Percentiles rank a stretch among this genome's conserved stretches.
phyloP scores from a whole-genome alignment of 1,140 invertebrate species.

The Heliconius eleuchia region DNA sequence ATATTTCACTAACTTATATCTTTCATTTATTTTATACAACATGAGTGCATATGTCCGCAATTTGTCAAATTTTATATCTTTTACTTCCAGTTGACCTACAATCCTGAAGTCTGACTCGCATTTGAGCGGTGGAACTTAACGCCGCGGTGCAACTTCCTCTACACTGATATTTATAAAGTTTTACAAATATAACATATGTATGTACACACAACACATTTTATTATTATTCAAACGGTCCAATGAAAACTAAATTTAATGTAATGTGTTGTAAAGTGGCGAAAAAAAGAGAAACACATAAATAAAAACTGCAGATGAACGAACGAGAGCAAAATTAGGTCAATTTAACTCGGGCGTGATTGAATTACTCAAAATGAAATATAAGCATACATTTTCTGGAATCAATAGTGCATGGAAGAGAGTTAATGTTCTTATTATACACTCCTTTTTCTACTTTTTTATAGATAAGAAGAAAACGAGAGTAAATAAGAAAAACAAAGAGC shows the following conservation, averaged over 20 bases:
- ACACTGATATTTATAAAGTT: too few species aligned
- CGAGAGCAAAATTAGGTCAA: neutral
- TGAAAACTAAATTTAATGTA: neutral
- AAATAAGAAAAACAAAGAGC: too few species aligned
- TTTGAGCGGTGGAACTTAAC: too few species aligned
- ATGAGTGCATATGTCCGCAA: too few species aligned
- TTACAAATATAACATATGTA: neutral
- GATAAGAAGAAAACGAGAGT: neutral
- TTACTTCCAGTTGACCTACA: too few species aligned
- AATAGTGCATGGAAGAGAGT: neutral
- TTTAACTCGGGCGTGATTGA: conserved; percentile 5
- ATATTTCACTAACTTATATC: too few species aligned
- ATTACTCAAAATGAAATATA: conserved; percentile 14
- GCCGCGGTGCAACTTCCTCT: too few species aligned
- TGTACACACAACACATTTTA: neutral
- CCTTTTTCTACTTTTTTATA: neutral
- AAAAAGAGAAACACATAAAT: neutral
- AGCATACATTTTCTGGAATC: conserved; percentile 9
- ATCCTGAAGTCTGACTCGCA: too few species aligned
- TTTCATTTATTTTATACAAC: too few species aligned
- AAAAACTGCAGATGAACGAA: conserved; percentile 2
- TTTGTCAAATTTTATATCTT: too few species aligned
- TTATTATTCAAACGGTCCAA: neutral
- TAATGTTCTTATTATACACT: neutral
- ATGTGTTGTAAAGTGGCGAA: neutral